Evolutionary conservation across 2,888 invertebrate species (phyloP), one percentile per base, ranked within the genome.

Genomic region (Ferdinandea cuprea): DNA sequence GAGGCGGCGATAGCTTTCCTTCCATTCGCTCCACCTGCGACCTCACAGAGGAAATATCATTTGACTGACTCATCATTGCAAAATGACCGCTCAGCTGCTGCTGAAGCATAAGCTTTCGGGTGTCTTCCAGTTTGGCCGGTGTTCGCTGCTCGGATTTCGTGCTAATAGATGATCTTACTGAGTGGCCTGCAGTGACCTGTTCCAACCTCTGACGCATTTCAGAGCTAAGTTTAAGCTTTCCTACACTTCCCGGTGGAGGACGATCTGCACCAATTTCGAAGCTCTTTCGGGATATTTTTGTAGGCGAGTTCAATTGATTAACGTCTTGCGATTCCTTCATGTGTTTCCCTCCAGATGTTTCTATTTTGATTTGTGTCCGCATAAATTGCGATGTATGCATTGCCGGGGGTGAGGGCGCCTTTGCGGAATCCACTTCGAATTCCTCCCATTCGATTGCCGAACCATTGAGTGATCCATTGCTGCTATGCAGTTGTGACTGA

Each of bases 201-300:
- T 98, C 98, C 77, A 98, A 89, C 85, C 97, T 93, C 87, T 96
- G 96, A 11, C 97, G 93, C 97, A 98, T 98, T 91, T 98, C 97
- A 0, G 96, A 96, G 88, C 97, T 97, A 7, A 98, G 93, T 87
- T 97, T 96, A 0, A 98, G 91, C 89, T 98, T 98, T 0, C 98
- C 97, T 3, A 98, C 96, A 88, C 96, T 97, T 1, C 97, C 97
- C 0, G 96, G 96, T 0, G 95, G 94, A 0, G 96, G 96, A 42
- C 96, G 92, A 73, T 95, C 94, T 0, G 96, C 96, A 0, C 96
- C 96, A 19, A 96, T 94, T 89, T 96, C 96, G 86, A 96, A 95
- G 83, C 95, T 95, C 74, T 94, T 92, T 74, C 89, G 88, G 1
- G 88, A 87, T 52, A 88, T 37, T 84, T 91, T 91, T 54, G 63